A percentile compares a stretch with the other conserved stretches of the same genome.
phyloP scores from a whole-genome alignment of 2,888 invertebrate genomes.

The Phalangium opilio region DNA sequence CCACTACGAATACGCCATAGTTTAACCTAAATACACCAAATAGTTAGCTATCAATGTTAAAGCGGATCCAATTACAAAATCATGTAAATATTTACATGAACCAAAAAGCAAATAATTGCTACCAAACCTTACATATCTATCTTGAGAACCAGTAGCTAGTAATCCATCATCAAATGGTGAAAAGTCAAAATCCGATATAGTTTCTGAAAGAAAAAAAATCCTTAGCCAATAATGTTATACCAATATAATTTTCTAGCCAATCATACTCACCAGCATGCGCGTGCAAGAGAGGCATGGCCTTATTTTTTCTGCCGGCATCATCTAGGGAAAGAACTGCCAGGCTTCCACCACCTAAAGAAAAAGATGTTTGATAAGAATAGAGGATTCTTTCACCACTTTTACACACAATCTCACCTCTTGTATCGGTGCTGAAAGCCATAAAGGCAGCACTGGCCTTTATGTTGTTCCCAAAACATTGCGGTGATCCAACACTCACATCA shows the following conservation, averaged over 20 bases:
- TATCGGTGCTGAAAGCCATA: constrained; percentile 91
- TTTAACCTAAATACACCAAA: constrained; percentile 46
- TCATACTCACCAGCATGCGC: constrained; percentile 33
- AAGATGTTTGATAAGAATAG: constrained; percentile 2
- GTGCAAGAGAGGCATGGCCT: constrained; percentile 37
- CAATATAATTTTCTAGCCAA: no score
- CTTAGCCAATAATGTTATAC: neutral
- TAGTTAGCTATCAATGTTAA: no score
- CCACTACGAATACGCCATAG: constrained; percentile 73
- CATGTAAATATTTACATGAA: constrained; percentile 28
- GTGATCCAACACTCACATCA: constrained; percentile 78
- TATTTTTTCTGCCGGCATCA: constrained; percentile 74
- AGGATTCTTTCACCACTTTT: no score
- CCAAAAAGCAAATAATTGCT: neutral
- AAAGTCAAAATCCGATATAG: constrained; percentile 86
- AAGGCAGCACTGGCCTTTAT: constrained; percentile 82
- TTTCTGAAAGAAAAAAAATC: constrained; percentile 46
- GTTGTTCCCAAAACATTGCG: constrained; percentile 88
- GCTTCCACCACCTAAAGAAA: constrained; percentile 50
- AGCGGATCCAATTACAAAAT: no score
- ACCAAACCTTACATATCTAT: constrained; percentile 31
- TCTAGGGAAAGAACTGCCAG: constrained; percentile 74
- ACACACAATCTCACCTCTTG: constrained; percentile 43
- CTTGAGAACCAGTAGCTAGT: constrained; percentile 57
- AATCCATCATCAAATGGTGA: constrained; percentile 89